phyloP scores from a whole-genome alignment of 2,113 vertebrate species.

The Rousettus leschenaultii region DNA sequence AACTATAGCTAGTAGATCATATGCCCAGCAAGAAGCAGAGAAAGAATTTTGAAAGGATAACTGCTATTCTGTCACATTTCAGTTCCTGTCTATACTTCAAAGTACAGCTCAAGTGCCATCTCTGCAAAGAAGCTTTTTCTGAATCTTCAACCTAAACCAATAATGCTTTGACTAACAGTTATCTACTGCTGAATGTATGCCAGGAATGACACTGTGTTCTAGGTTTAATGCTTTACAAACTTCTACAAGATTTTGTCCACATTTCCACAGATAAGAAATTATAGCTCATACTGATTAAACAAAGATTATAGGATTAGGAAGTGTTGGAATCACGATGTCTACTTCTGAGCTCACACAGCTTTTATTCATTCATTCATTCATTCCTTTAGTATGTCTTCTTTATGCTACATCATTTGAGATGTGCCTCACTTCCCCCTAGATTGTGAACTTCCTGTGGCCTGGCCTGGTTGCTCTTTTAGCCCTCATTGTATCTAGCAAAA shows the following conservation, averaged over 20 bases:
- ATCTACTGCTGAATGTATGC: neutral
- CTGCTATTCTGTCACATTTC: neutral
- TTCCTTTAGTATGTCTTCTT: neutral
- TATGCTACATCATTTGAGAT: neutral
- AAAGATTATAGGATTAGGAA: neutral
- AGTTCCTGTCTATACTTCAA: neutral
- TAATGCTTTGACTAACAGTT: neutral
- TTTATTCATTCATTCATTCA: neutral
- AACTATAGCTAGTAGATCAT: neutral
- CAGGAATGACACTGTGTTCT: neutral
- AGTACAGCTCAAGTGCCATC: neutral
- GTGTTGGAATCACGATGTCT: neutral
- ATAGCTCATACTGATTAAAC: neutral
- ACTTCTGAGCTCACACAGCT: neutral
- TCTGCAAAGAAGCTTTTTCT: neutral
- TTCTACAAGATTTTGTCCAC: neutral
- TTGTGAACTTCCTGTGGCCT: neutral
- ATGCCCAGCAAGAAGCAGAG: neutral
- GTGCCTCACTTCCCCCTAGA: neutral
- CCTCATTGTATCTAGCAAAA: neutral
- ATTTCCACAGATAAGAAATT: neutral
- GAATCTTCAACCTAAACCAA: neutral
- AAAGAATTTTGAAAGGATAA: neutral
- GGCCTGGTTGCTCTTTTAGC: neutral
- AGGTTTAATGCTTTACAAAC: neutral